These are phyloP conservation scores for Coranthus polyacanthus DNA, from an alignment of 2,797 vertebrate species.

Conservation along the genomic window DNA sequence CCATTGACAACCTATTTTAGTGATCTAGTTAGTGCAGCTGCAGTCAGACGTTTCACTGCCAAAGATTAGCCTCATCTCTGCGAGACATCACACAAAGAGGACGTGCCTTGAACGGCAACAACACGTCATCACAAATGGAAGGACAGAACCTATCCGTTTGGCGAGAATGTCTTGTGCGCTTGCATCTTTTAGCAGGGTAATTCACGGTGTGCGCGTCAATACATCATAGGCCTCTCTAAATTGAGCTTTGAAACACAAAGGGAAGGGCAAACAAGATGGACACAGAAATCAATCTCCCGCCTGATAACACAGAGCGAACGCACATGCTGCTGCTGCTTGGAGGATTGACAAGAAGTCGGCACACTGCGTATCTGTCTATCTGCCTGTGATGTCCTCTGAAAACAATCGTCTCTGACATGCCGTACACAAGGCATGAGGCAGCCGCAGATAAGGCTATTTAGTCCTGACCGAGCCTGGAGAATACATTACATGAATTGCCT, in stretches of 20 bases:
- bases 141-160: constrained; percentile 64
- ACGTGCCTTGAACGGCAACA: constrained; percentile 78
- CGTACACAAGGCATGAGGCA: too few species aligned
- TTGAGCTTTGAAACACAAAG: constrained; percentile 81
- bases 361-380: constrained; percentile 66
- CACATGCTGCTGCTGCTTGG: constrained; percentile 42
- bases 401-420: constrained; percentile 74
- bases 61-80: constrained; percentile 67
- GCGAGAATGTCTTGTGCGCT: constrained; percentile 65
- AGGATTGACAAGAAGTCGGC: constrained; percentile 68
- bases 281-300: constrained; percentile 81
- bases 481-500: constrained; percentile 41
- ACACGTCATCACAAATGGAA: constrained; percentile 52
- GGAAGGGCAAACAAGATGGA: constrained; percentile 81
- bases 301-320: constrained; percentile 69
- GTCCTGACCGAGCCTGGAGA: constrained; percentile 49
- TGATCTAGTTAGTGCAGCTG: constrained; percentile 65
- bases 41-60: constrained; percentile 61
- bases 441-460: constrained; percentile 72
- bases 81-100: constrained; percentile 59
- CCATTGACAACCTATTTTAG: constrained; percentile 70
- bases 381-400: constrained; percentile 75
- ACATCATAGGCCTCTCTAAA: constrained; percentile 78
- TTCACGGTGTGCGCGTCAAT: constrained; percentile 71
- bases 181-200: constrained; percentile 79